Base-by-base conservation (phyloP, 2,113 vertebrate species). In the Corythoichthys intestinalis region DNA sequence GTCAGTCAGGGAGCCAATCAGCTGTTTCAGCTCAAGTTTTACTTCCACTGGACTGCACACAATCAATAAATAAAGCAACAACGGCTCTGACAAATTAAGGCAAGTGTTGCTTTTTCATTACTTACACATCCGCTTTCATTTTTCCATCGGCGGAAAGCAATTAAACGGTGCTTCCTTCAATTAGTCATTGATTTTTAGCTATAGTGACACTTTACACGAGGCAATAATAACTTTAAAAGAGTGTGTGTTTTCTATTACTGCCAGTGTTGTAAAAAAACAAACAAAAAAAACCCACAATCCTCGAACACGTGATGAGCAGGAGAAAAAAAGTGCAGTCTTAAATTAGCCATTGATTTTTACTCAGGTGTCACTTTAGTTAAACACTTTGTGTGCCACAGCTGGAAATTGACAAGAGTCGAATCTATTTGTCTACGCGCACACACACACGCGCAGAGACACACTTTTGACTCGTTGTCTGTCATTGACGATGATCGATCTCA, bases 41-140 rank as follows among this genome's bases (percentile, higher is more conserved):
- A 68, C 78, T 84, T 77, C 83, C 73, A 63, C 75, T 44, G 48
- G 65, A 46, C 75, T 75, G 48, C 81, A 79, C 57, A 73, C 71
- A 65, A 91, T 91, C 89, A 82, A 88, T 90, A 83, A 76, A 73
- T 69, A 74, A 72, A 63, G 13, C 63, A 6, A 49, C 41, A 85
- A 83, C 80, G 62, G 80, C 82, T 50, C 82, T 88, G 89, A 90
- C 88, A 88, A 88, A 89, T 90, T 89, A 90, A 89, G 82, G 85
- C 87, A 83, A 83, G 83, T 69, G 2, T 71, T 79, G 80, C 82
- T 87, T 73, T 88, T 89, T 88, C 85, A 89, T 91, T 89, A 91
- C 88, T 80, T 80, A 87, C 81, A 89, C 87, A 88, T 91, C 89
- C 89, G 87, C 69, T 89, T 91, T 88, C 89, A 87, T 89, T 91